A percentile compares a stretch with the other conserved stretches of the same genome.
Evolutionary conservation across 2,888 invertebrate species (phyloP).

Genomic region (Sesamia inferens): DNA sequence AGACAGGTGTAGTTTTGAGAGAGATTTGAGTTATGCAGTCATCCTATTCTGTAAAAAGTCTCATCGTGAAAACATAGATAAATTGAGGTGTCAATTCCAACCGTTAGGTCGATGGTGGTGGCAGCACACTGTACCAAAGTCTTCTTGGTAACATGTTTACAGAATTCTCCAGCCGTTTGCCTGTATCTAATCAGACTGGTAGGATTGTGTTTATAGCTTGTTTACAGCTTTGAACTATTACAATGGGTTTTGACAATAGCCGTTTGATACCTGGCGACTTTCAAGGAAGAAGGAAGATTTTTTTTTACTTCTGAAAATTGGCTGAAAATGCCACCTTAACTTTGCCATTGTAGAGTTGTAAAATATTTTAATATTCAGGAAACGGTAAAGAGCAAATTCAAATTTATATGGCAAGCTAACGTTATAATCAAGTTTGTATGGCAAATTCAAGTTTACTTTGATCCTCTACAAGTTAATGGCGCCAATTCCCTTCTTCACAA

Average conservation of each 20-base stretch:
- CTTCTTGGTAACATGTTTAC: neutral
- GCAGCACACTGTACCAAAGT: neutral
- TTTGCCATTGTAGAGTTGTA: constrained; percentile 9
- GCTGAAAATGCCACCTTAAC: neutral
- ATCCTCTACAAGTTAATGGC: neutral
- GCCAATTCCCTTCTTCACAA: too few species aligned
- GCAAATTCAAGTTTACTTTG: neutral
- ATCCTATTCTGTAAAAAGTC: neutral
- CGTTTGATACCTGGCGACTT: neutral
- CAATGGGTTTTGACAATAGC: neutral
- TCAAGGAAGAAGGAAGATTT: neutral
- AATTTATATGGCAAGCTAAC: neutral
- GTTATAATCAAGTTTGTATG: neutral
- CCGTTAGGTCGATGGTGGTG: too few species aligned
- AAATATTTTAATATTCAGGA: constrained; percentile 2
- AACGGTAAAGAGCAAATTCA: constrained; percentile 7
- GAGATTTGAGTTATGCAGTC: neutral
- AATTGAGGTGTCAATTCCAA: neutral
- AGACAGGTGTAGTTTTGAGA: neutral
- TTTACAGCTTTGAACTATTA: neutral
- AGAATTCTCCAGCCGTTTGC: neutral
- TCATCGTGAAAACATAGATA: neutral
- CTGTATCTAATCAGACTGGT: neutral
- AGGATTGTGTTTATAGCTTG: neutral
- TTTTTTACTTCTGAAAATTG: neutral